Evolutionary conservation across 1,140 invertebrate genomes (phyloP), one percentile per base, ranked within the genome.

Genomic region (Bombus turneri): DNA sequence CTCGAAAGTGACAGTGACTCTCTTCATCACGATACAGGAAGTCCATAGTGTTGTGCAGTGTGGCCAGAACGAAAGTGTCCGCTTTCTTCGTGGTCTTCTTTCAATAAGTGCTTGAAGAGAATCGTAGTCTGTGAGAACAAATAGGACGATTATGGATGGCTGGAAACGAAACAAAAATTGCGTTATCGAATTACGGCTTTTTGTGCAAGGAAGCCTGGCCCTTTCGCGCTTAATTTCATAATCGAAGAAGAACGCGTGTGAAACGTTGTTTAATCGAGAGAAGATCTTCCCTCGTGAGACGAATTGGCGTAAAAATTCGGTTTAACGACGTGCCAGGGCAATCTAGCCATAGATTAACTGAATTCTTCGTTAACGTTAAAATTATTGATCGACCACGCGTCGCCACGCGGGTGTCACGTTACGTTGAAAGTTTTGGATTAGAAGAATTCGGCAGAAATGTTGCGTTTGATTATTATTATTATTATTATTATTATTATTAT

Each of bases 1-100:
- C 96, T 98, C 77, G 98, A 98, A 94, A 98, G 97, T 94, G 98
- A 98, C 95, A 95, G 94, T 91, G 95, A 95, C 87, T 95, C 95
- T 47, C 93, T 96, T 74, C 96, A 96, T 79, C 96, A 96, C 88
- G 96, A 96, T 92, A 95, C 96, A 81, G 95, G 95, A 91, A 96
- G 96, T 95, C 96, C 96, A 94, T 96, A 96, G 96, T 95, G 94
- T 92, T 92, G 92, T 92, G 72, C 81, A 34, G 81, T 86, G 62
- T 78, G 88, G 62, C 81, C 86, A 74, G 74, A 83, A 89, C 77
- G 76, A 86, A 89, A 88, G 71, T 71, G 83, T 90, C 87, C 78
- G 86, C 83, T 82, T 89, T 89, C 86, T 77, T 88, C 86, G 75
- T 90, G 76, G 83, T 76, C 47, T 28, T 87, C 69, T 87, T 90